Base-by-base conservation (phyloP, 2,113 vertebrate species). In the Psettodes erumei region DNA sequence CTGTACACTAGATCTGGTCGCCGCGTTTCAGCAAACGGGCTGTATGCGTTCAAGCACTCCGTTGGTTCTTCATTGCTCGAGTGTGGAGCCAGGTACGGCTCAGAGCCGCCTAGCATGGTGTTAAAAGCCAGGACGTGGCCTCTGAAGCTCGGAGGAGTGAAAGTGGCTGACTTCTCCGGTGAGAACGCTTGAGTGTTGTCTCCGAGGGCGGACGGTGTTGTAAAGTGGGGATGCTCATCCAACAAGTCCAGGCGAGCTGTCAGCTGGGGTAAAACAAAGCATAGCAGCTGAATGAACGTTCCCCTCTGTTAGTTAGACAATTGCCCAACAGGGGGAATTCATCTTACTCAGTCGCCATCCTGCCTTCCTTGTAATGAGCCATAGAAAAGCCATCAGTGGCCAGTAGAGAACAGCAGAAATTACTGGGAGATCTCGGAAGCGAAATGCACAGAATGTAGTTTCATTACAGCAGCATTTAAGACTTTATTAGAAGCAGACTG, bases 221-320 rank as follows among this genome's bases (percentile, higher is more conserved):
- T 68, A 19, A 92, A 94, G 63, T 76, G 30, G 32, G 86, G 87
- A 67, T 61, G 85, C 63, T 92, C 89, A 5, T 88, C 81, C 86
- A 91, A 63, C 83, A 88, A 76, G 63, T 90, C 94, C 79, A 94
- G 89, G 47, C 61, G 91, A 84, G 82, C 8, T 66, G 90, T 87
- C 94, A 95, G 88, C 59, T 92, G 30, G 47, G 87, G 75, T 55
- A 62, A 91, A 85, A 54, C 79, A 86, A 79, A 91, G 74, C 79
- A 74, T 1, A 79, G 45, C 48, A 79, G 56, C 54, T 50, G 51
- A 81, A 73, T 76, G 72, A 81, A 55, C 18, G 81, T 71, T 87
- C 83, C 82, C 45, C 78, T 77, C 69, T 69, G 76, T 78, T 79
- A 73, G 70, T 61, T 58, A 76, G 75, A 89, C 80, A 79, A 83